Evolutionary conservation across 2,888 invertebrate genomes (phyloP).

Genomic region (Campopleginae sp.): DNA sequence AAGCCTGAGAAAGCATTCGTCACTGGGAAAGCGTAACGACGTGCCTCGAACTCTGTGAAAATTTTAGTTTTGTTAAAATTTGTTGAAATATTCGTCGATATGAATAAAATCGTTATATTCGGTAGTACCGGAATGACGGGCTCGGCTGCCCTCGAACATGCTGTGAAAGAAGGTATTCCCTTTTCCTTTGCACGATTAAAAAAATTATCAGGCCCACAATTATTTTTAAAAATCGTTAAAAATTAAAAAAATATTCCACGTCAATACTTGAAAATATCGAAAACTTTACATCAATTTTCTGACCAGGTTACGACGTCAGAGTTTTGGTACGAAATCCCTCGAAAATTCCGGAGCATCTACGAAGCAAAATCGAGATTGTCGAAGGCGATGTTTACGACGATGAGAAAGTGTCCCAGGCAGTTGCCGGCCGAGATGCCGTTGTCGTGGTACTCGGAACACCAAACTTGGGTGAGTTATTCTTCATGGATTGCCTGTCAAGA

Average conservation of each 20-base stretch:
- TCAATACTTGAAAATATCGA: too few relatives aligned
- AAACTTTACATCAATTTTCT: not conserved
- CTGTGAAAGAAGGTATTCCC: slow-evolving; percentile 90
- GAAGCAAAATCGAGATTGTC: slow-evolving; percentile 89
- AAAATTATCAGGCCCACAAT: too few relatives aligned
- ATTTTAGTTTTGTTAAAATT: not conserved
- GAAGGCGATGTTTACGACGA: slow-evolving; percentile 91
- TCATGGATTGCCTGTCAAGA: not conserved
- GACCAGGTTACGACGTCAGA: slow-evolving; percentile 88
- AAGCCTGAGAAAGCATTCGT: not conserved
- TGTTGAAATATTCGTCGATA: slow-evolving; percentile 75
- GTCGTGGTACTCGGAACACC: slow-evolving; percentile 92
- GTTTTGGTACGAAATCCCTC: slow-evolving; percentile 90
- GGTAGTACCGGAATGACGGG: slow-evolving; percentile 94
- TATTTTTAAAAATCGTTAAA: not conserved
- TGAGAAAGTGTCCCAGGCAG: slow-evolving; percentile 89
- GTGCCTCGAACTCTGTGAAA: slow-evolving; percentile 8
- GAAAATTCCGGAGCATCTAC: slow-evolving; percentile 89
- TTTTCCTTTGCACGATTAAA: not conserved
- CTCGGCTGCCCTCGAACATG: slow-evolving; percentile 90
- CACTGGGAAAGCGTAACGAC: not conserved
- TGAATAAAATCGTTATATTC: slow-evolving; percentile 93
- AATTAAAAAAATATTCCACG: too few relatives aligned
- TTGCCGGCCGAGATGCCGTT: slow-evolving; percentile 90
- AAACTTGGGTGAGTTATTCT: slow-evolving; percentile 85